Evolutionary conservation across 1,140 invertebrate genomes (phyloP).

Genomic region (Apis mellifera): Amel_HAv3.1 CM009936.2:5125501-5126000

Average conservation of each 20-base stretch:
- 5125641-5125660: conserved; percentile 23
- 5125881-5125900: too few species aligned
- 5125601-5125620: not conserved
- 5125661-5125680: not conserved
- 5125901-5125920: too few species aligned
- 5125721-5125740: not conserved
- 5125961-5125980: too few species aligned
- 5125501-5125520: conserved; percentile 11
- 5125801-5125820: not conserved
- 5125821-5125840: not conserved
- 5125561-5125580: conserved; percentile 33
- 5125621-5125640: not conserved
- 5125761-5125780: not conserved
- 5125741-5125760: not conserved
- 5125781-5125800: not conserved
- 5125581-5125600: not conserved
- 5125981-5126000: too few species aligned
- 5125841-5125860: too few species aligned
- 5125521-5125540: conserved; percentile 18
- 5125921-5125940: too few species aligned
- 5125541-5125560: conserved; percentile 26
- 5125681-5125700: conserved; percentile 45
- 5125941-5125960: too few species aligned
- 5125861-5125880: too few species aligned
- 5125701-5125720: conserved; percentile 4